A percentile compares a stretch with the other conserved stretches of the same genome.
Evolutionary conservation across 2,888 invertebrate genomes (phyloP).

Genomic region (Linnaemya tessellans): DNA sequence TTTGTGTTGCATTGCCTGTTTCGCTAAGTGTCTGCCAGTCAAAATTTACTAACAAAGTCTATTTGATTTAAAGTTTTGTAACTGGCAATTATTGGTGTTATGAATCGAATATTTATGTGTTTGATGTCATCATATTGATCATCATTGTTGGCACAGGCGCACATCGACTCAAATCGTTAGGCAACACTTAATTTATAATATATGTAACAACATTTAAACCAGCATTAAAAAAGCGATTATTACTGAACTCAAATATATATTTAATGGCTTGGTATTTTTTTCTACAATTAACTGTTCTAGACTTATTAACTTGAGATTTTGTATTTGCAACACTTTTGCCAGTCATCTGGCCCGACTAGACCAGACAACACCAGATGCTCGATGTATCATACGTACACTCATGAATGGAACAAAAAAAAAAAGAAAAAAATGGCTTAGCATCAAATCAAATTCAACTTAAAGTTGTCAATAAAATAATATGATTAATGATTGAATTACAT

Average conservation of each 20-base stretch:
- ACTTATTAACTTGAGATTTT: slow-evolving; percentile 31
- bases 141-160: slow-evolving; percentile 31
- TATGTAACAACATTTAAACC: slow-evolving; percentile 10
- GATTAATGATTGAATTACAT: slow-evolving; percentile 70
- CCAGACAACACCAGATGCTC: slow-evolving; percentile 55
- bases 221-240: not conserved
- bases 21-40: slow-evolving; percentile 15
- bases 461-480: slow-evolving; percentile 70
- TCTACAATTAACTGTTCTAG: slow-evolving; percentile 24
- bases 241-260: not conserved
- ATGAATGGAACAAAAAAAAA: not conserved
- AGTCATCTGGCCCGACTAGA: slow-evolving; percentile 34
- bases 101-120: slow-evolving; percentile 73
- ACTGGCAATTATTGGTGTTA: slow-evolving; percentile 71
- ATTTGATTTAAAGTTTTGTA: slow-evolving; percentile 20
- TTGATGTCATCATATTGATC: slow-evolving; percentile 77
- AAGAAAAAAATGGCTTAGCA: slow-evolving; percentile 1
- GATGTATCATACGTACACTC: slow-evolving; percentile 23
- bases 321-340: slow-evolving; percentile 42
- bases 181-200: slow-evolving; percentile 16
- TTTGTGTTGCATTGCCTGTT: slow-evolving; percentile 15
- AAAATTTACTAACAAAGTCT: slow-evolving; percentile 21
- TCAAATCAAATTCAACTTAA: slow-evolving; percentile 58
- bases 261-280: not conserved
- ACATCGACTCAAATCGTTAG: slow-evolving; percentile 23